Evolutionary conservation across 2,888 invertebrate species (phyloP).

Genomic region (Malacosoma neustria): DNA sequence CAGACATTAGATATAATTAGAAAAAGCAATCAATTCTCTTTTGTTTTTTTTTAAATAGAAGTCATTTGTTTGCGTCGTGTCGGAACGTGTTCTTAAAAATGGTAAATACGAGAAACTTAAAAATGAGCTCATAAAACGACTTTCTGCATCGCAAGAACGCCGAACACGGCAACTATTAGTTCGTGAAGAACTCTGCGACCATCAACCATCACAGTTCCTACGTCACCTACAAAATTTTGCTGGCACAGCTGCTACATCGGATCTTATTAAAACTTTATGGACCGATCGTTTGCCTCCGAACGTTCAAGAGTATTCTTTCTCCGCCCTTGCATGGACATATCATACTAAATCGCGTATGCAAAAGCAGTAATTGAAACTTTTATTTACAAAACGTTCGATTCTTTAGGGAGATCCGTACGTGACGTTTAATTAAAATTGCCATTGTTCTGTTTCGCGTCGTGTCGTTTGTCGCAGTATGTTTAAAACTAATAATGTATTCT

Average conservation of each 20-base stretch:
- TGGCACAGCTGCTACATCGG: no score
- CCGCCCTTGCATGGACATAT: no score
- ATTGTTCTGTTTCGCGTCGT: neutral
- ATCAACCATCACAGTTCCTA: neutral
- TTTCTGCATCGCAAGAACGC: neutral
- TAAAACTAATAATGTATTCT: neutral
- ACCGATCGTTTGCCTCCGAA: no score
- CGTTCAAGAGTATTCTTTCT: no score
- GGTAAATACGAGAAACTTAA: neutral
- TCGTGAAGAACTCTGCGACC: neutral
- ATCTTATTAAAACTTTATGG: no score
- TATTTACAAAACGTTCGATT: neutral
- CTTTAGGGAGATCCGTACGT: neutral
- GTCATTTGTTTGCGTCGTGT: no score
- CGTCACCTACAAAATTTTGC: neutral
- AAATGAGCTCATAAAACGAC: neutral
- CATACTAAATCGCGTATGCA: neutral
- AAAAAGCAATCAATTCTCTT: no score
- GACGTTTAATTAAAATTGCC: neutral
- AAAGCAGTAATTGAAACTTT: neutral
- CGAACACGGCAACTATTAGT: no score
- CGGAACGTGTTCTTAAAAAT: no score
- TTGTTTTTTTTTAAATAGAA: no score
- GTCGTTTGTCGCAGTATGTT: neutral
- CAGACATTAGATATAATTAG: no score